These are phyloP conservation scores for Solenopsis fugax DNA, from an alignment of 1,140 invertebrate genomes.

Conservation along the genomic window DNA sequence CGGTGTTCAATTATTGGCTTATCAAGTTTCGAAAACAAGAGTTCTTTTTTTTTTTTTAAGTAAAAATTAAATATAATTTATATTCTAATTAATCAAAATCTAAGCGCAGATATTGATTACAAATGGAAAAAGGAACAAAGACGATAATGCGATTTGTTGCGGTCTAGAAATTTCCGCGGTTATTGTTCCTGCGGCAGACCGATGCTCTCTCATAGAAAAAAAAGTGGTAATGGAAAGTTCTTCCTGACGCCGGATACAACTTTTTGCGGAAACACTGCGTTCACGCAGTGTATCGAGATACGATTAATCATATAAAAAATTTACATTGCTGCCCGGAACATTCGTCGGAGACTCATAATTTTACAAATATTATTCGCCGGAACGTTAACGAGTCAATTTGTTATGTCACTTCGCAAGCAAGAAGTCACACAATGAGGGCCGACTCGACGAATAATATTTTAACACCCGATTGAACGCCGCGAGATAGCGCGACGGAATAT, in stretches of 20 bases:
- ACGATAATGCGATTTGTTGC: constrained; percentile 57
- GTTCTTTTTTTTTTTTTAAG: background rate
- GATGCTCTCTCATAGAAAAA: constrained; percentile 42
- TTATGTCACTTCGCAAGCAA: constrained; percentile 25
- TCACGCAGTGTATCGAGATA: constrained; percentile 40
- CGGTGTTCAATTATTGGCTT: background rate
- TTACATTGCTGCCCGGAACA: background rate
- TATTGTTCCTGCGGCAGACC: constrained; percentile 52
- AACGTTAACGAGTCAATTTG: constrained; percentile 16
- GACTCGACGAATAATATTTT: constrained; percentile 20
- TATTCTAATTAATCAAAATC: background rate
- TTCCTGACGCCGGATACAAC: constrained; percentile 42
- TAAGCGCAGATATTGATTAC: constrained; percentile 15
- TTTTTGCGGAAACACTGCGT: constrained; percentile 51
- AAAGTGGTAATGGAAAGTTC: constrained; percentile 66
- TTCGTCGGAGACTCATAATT: constrained; percentile 5
- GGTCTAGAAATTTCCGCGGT: constrained; percentile 61
- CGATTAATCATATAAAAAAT: constrained; percentile 20
- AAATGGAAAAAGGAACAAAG: constrained; percentile 16
- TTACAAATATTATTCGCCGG: background rate
- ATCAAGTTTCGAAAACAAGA: background rate
- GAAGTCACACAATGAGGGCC: background rate
- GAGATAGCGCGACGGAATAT: constrained; percentile 16
- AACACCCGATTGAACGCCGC: background rate
- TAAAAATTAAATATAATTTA: background rate